Conservation (phyloP, 1,140 invertebrate genomes). For the Steinernema feltiae region DNA sequence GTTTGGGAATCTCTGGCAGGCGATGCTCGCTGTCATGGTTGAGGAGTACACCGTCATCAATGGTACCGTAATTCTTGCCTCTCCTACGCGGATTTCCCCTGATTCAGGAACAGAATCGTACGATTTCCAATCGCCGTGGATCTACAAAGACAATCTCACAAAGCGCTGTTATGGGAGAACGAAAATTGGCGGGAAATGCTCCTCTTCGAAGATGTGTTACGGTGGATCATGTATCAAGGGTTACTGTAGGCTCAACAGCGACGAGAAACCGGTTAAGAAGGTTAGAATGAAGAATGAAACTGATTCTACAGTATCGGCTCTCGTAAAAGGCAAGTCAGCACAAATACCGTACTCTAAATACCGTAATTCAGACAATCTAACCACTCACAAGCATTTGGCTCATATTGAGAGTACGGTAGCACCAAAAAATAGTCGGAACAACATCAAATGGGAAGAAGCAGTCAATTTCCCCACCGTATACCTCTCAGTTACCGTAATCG, state of each 20-base stretch:
- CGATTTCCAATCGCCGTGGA: not conserved
- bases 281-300: no score
- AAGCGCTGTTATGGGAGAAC: not conserved
- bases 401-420: no score
- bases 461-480: not conserved
- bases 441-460: not conserved
- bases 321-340: no score
- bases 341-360: not conserved
- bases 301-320: no score
- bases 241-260: not conserved
- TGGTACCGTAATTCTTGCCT: not conserved
- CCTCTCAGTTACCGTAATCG: not conserved
- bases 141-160: not conserved
- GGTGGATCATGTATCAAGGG: not conserved
- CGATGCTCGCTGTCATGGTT: not conserved
- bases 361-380: no score
- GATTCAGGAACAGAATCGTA: not conserved
- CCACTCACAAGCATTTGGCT: no score
- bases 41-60: not conserved
- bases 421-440: not conserved
- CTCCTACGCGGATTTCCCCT: no score
- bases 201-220: conserved; percentile 1
- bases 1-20: not conserved
- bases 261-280: no score
- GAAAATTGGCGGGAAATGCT: not conserved